Conservation (phyloP, 2,888 invertebrate species). For the Allophyes oxyacanthae region DNA sequence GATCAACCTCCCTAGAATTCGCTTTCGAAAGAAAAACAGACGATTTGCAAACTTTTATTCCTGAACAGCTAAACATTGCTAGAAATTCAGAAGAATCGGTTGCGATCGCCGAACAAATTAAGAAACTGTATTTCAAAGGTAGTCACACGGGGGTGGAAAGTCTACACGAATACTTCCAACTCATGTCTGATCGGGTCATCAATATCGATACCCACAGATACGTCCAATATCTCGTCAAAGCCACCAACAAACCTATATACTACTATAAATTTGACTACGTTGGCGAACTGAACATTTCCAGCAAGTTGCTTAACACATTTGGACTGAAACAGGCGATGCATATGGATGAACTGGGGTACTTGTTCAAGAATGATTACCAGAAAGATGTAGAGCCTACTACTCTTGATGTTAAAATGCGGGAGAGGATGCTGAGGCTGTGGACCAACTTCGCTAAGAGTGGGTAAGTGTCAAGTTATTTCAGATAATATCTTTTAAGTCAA, state of each 20-base stretch:
- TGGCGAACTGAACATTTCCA: slow-evolving; percentile 74
- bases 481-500: too few relatives aligned
- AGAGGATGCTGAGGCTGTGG: slow-evolving; percentile 81
- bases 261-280: slow-evolving; percentile 82
- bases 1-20: slow-evolving; percentile 73
- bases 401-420: slow-evolving; percentile 79
- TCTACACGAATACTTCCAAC: slow-evolving; percentile 70
- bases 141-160: slow-evolving; percentile 67
- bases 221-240: slow-evolving; percentile 74
- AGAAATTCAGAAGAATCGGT: slow-evolving; percentile 71
- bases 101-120: slow-evolving; percentile 71
- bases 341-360: slow-evolving; percentile 78
- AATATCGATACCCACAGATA: slow-evolving; percentile 77
- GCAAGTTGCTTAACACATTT: slow-evolving; percentile 56
- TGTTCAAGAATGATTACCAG: slow-evolving; percentile 76
- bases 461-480: slow-evolving; percentile 67
- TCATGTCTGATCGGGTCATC: slow-evolving; percentile 73
- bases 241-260: slow-evolving; percentile 77
- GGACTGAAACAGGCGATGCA: slow-evolving; percentile 73
- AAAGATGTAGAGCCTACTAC: slow-evolving; percentile 72
- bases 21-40: slow-evolving; percentile 63
- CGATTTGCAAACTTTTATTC: slow-evolving; percentile 76
- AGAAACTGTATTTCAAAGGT: slow-evolving; percentile 75
- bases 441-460: slow-evolving; percentile 86
- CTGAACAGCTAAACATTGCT: slow-evolving; percentile 71